phyloP scores from a whole-genome alignment of 2,797 vertebrate species.

The Myotis findleyi region DNA sequence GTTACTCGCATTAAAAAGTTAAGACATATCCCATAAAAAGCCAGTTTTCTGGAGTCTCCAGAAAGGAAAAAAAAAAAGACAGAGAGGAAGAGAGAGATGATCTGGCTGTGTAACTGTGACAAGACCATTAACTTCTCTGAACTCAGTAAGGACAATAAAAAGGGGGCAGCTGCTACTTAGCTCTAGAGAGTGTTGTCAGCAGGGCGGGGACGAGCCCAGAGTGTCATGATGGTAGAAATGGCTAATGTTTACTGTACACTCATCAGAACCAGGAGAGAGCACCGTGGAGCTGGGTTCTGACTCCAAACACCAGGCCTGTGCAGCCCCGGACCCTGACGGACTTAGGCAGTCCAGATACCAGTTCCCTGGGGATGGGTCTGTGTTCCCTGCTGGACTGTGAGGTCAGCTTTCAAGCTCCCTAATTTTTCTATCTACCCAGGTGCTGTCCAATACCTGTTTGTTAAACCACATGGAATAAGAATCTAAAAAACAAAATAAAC shows the following conservation, averaged over 20 bases:
- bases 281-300: background rate
- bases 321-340: background rate
- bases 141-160: background rate
- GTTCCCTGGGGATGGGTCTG: background rate
- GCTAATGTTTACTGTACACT: background rate
- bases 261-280: background rate
- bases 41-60: slow-evolving; percentile 15
- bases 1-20: slow-evolving; percentile 46
- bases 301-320: background rate
- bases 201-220: too few relatives aligned
- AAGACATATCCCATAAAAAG: slow-evolving; percentile 13
- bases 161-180: background rate
- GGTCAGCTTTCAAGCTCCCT: background rate
- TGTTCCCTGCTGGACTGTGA: background rate
- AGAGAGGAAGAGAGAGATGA: background rate
- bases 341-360: too few relatives aligned
- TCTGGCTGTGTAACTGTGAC: background rate
- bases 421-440: background rate
- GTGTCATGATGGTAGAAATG: background rate
- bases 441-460: background rate
- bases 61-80: background rate
- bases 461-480: background rate
- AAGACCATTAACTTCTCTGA: slow-evolving; percentile 18
- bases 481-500: background rate
- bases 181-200: background rate